These are phyloP conservation scores for Colaptes auratus DNA, from an alignment of 2,113 vertebrate species.

Conservation along the genomic window DNA sequence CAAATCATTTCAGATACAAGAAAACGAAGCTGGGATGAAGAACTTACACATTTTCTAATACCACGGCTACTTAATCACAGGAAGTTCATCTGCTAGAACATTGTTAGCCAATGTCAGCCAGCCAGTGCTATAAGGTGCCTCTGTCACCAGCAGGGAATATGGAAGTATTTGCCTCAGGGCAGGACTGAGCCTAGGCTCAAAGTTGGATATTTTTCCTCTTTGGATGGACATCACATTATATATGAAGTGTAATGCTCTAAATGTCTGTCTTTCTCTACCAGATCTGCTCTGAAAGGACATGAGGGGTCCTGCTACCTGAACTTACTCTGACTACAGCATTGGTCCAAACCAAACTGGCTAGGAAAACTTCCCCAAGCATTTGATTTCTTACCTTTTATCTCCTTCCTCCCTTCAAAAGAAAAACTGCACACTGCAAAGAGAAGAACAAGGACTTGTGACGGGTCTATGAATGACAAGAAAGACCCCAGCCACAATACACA, in stretches of 20 bases:
- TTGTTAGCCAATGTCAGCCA: not conserved
- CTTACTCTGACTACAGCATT: not conserved
- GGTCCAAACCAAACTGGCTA: not conserved
- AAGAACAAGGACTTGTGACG: not conserved
- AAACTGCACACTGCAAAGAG: not conserved
- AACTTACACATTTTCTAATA: not conserved
- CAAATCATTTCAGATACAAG: not conserved
- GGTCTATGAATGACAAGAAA: not conserved
- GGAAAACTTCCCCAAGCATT: not conserved
- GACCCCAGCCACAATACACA: accelerated
- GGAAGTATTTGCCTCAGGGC: not conserved
- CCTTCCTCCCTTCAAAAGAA: not conserved
- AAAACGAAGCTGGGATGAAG: not conserved
- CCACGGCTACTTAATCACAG: not conserved
- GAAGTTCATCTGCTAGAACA: not conserved
- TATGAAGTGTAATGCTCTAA: not conserved
- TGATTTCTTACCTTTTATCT: not conserved
- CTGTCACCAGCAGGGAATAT: not conserved
- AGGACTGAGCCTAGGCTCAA: not conserved
- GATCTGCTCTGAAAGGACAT: not conserved
- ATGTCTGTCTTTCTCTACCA: not conserved
- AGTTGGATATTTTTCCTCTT: not conserved
- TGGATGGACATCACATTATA: not conserved
- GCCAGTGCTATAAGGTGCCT: not conserved
- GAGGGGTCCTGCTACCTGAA: not conserved